Base-by-base conservation (phyloP, 2,113 vertebrate species). In the Apistogramma diplotaenia region DNA sequence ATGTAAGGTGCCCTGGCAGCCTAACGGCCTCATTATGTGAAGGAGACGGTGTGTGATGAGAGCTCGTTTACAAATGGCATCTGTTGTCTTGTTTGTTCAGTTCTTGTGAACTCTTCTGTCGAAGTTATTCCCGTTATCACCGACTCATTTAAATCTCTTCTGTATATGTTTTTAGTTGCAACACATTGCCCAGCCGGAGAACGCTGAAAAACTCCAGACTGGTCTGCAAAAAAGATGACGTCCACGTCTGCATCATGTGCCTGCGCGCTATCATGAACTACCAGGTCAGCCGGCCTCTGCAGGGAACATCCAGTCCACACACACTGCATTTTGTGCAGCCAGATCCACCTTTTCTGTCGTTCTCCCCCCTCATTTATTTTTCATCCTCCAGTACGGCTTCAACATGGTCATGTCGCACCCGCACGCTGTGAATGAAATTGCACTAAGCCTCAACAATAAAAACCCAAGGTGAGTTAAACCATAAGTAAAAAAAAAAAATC, bases 331-430 rank as follows among this genome's bases (percentile, higher is more conserved):
- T 79, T 80, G 7, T 72, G 46, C 74, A 65, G 57, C 61, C 70
- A 35, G 85, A 85, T 79, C 61, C 49, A 82, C 35, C n/a, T n/a
- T n/a, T n/a, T 90, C 33, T 51, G 71, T 82, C 67, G 59, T 43
- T 59, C 27, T 77, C 71, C 33, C 43, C 43, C 51, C 70, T 35
- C 84, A 8, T 90, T 92, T 94, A 91, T 95, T 84, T 73, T 76
- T 59, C 40, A 46, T 91, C 49, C 82, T 89, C 0, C 93, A 99
- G 98, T 99, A 99, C 0, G 98, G 98, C 91, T 99, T 99, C 96
- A 99, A 99, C 94, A 93, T 99, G 95, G 98, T 99, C 81, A 99
- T 99, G 98, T 99, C 98, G 60, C 98, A 99, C 81, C 97, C 97
- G 5, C 97, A 98, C 0, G 97, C 98, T 54, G 98, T 99, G 91